Evolutionary conservation across 2,797 vertebrate genomes (phyloP), one percentile per base, ranked within the genome.

Genomic region (Mallotus villosus): DNA sequence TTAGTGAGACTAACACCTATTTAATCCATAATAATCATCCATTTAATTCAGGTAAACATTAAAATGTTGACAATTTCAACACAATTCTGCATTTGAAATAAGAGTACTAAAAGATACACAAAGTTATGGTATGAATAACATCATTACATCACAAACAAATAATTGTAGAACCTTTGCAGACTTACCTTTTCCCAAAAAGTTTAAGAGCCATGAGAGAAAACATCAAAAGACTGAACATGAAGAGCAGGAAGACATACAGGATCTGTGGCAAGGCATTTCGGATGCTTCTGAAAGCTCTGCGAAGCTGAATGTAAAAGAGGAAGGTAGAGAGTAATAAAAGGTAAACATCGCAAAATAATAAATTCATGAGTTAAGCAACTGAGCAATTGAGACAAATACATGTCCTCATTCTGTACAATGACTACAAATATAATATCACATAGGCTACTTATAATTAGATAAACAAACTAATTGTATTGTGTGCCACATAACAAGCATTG

Each of bases 121-220:
- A 46, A 46, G 9, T 46, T 46, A 46, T 14, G 41, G 41, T 14
- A 14, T 46, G 12, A 46, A 46, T 46, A 59, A 21, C 21, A 59
- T n/a, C 7, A 21, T 21, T 21, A 3, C 57, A 58, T 58, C 24
- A 59, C 57, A 53, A 12, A 29, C 12, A 63, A 71, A 51, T 2
- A 2, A 62, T 14, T 61, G 16, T 14, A 27, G 22, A 2, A 22
- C n/a, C n/a, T n/a, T 22, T 29, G 5, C 67, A 6, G 0, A 24
- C 91, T 76, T 81, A 95, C 97, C 96, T 94, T 82, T 94, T 94
- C 19, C 94, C 92, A 63, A 98, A 94, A 46, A 99, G 91, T 76
- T 98, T 98, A 78, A 97, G 80, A 37, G 94, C 96, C 96, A 98
- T 96, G 29, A 99, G 95, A 64, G 97, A 97, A 85, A 97, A 98